These are phyloP conservation scores for Apteryx mantelli DNA, from an alignment of 2,113 vertebrate genomes.

Conservation along the genomic window DNA sequence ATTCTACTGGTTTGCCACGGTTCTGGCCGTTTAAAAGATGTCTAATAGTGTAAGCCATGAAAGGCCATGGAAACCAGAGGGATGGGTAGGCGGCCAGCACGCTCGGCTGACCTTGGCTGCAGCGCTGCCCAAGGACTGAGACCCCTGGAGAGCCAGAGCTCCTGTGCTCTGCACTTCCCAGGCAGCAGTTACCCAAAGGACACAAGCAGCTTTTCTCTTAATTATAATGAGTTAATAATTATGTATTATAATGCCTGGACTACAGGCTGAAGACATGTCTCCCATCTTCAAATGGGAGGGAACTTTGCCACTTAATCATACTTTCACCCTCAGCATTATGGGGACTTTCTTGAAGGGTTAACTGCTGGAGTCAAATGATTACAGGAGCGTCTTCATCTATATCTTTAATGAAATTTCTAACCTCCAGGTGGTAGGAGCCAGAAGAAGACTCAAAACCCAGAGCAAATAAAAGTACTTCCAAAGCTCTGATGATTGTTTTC, in stretches of 20 bases:
- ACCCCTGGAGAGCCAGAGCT: accelerated
- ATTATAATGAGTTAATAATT: background rate
- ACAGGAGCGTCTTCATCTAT: background rate
- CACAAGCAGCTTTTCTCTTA: background rate
- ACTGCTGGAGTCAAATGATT: background rate
- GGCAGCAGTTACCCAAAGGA: background rate
- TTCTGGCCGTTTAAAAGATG: background rate
- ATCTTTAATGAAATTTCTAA: constrained; percentile 59
- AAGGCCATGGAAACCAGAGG: background rate
- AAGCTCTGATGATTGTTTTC: constrained; percentile 7
- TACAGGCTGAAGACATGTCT: background rate
- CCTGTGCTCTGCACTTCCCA: background rate
- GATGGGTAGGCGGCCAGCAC: accelerated
- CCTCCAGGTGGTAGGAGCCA: constrained; percentile 23
- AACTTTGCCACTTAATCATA: background rate
- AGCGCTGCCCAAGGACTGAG: accelerated
- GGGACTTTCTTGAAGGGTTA: constrained; percentile 1
- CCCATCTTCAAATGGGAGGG: background rate
- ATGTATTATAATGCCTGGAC: background rate
- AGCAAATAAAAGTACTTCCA: constrained; percentile 56
- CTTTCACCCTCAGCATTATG: background rate
- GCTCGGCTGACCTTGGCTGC: accelerated
- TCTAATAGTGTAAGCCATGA: accelerated
- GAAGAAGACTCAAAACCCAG: constrained; percentile 36
- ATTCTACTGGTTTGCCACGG: accelerated